These are phyloP conservation scores for Neoscelio sp. DNA, from an alignment of 2,888 invertebrate genomes.

Conservation along the genomic window DNA sequence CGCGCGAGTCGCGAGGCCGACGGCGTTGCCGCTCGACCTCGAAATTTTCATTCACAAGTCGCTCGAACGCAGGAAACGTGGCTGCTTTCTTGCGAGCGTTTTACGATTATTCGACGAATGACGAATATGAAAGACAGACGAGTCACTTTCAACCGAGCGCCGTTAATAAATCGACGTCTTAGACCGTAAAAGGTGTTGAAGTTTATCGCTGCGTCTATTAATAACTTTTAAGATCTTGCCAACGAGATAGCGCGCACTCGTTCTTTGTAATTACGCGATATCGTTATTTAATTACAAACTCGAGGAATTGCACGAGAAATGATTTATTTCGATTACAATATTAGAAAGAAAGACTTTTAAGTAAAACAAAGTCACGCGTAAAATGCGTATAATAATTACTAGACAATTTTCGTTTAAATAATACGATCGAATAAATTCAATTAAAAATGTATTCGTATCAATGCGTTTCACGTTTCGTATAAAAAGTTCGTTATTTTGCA, in stretches of 20 bases:
- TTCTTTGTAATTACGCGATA: conserved; percentile 12
- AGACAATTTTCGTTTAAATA: too few relatives aligned
- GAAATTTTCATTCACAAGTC: conserved; percentile 61
- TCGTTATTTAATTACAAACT: neutral
- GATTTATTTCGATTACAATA: too few relatives aligned
- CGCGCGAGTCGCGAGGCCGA: conserved; percentile 60
- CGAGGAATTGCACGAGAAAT: too few relatives aligned
- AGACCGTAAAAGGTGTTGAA: conserved; percentile 16
- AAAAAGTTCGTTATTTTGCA: too few relatives aligned
- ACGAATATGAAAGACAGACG: conserved; percentile 28
- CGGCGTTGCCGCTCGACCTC: conserved; percentile 53
- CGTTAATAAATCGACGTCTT: conserved; percentile 40
- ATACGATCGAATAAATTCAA: too few relatives aligned
- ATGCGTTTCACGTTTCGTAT: too few relatives aligned
- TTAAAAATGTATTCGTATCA: too few relatives aligned
- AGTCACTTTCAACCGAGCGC: conserved; percentile 22
- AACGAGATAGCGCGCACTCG: too few relatives aligned
- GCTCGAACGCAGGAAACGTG: conserved; percentile 48
- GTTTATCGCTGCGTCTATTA: conserved; percentile 31
- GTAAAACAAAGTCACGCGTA: too few relatives aligned
- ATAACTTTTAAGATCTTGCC: conserved; percentile 23
- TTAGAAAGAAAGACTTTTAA: too few relatives aligned
- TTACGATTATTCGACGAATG: conserved; percentile 55
- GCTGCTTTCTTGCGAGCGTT: conserved; percentile 39
- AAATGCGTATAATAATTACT: too few relatives aligned